Evolutionary conservation across 2,888 invertebrate genomes (phyloP), one percentile per base, ranked within the genome.

Genomic region (Arctia plantaginis): DNA sequence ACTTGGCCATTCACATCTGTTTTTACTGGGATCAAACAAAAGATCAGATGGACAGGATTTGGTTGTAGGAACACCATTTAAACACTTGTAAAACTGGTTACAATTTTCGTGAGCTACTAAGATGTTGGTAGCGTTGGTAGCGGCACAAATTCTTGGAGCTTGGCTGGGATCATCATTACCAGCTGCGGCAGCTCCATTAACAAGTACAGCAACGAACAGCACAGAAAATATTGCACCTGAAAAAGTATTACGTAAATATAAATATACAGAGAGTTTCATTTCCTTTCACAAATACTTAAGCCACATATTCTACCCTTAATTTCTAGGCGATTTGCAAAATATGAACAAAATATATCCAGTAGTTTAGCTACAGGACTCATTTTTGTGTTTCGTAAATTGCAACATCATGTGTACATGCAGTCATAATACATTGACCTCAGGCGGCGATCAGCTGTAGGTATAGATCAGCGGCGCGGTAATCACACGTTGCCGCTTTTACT

Each of bases 81-180:
- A 30, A 66, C 89, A 89, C 39, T 75, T 84, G 66, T 87, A 89
- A 44, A 82, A 89, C 62, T 85, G 74, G 70, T 87, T 85, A 75
- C 89, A 89, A 69, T 85, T 79, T 74, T 86, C 84, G 64, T 89
- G 86, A 59, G 89, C 84, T 0, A 88, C 75, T 13, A 88, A 67
- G 0, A 80, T 64, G 23, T 84, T 82, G 0, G 87, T 78, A 8
- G 86, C 85, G 18, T 71, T 79, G 7, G 73, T 39, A 41, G 74
- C 73, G 3, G 80, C 78, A 68, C 90, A 90, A 62, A 90, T 79
- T 10, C 69, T 35, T 0, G 73, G 71, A 10, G 82, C 77, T 72
- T 75, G 67, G 23, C 33, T 74, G 15, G 81, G 73, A 33, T 73
- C 73, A 27, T 73, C 73, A 73, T 65, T 39, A 3, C 55, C 69